A percentile compares a stretch with the other conserved stretches of the same genome.
Conservation (phyloP, 2,888 invertebrate species). For the Eubasilissa splendida region DNA sequence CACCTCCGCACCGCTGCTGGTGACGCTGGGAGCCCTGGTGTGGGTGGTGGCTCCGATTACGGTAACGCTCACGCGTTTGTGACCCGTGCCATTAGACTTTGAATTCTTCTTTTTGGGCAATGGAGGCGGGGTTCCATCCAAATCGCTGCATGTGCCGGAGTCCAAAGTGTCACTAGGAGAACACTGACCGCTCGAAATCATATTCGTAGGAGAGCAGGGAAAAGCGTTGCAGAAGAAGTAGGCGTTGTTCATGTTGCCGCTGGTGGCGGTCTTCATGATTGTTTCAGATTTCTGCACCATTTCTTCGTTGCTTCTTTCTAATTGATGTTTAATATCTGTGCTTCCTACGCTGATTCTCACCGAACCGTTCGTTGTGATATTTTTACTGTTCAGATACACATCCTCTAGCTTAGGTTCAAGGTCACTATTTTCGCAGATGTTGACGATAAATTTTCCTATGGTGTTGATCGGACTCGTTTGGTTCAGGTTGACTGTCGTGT, state of each 20-base stretch:
- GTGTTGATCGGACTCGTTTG: conserved; percentile 57
- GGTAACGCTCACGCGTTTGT: conserved; percentile 73
- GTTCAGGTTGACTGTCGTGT: conserved; percentile 54
- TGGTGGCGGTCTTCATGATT: conserved; percentile 61
- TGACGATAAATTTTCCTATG: conserved; percentile 58
- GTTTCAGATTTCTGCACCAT: conserved; percentile 65
- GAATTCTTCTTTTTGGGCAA: conserved; percentile 78
- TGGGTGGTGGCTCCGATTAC: conserved; percentile 69
- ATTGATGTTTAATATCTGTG: conserved; percentile 60
- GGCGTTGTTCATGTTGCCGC: conserved; percentile 66
- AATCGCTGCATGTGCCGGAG: conserved; percentile 89
- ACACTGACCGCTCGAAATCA: conserved; percentile 86
- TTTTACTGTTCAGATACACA: conserved; percentile 25
- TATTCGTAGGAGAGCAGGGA: conserved; percentile 70
- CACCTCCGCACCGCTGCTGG: conserved; percentile 77
- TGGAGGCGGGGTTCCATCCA: conserved; percentile 82
- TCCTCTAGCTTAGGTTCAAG: conserved; percentile 28
- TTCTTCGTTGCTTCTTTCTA: conserved; percentile 72
- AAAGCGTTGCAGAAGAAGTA: conserved; percentile 78
- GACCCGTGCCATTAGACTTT: conserved; percentile 67
- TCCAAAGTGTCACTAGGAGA: conserved; percentile 88
- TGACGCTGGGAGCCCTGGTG: conserved; percentile 72
- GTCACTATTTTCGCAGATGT: conserved; percentile 55
- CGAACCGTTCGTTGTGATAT: conserved; percentile 66
- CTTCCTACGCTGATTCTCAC: conserved; percentile 73